Evolutionary conservation across 2,888 invertebrate genomes (phyloP), one percentile per base, ranked within the genome.

Genomic region (Parascotia fuliginaria): DNA sequence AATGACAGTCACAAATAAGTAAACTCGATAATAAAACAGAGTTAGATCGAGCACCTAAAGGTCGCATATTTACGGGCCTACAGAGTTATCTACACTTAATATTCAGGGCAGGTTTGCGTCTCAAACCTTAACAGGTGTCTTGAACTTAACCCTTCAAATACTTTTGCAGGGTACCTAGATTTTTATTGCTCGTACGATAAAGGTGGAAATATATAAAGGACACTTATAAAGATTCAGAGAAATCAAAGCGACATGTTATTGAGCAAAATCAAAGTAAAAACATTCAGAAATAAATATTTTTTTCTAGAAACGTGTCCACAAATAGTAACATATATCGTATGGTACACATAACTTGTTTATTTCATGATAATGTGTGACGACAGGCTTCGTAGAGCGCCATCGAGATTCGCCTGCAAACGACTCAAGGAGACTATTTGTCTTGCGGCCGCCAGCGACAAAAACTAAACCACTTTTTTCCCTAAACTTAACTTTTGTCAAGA

Each of bases 371-470:
- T 29, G 38, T 37, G 33, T 52, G 63, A 47, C 37, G 47, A 9
- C 33, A 42, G 33, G 15, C 39, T 37, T 1, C 33, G 33, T 38
- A 46, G 55, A 60, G 58, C 42, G 44, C 59, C 49, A 50, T 57
- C 57, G 59, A 55, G 37, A 42, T 42, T 44, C 45, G 52, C 50
- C 73, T 74, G 78, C 56, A 9, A 22, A 19, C 57, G 77, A 77
- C 77, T 62, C 63, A 55, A 50, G 56, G 53, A 60, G 56, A 70
- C 76, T 55, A 77, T 79, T 77, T 70, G 65, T 79, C 78, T 75
- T 65, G 55, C 54, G 39, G 16, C 53, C 60, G 43, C 42, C 42
- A 34, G 43, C 49, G 53, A 62, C 71, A 73, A 77, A 77, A 77
- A 75, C 73, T 62, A 61, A 60, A 52, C 56, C 62, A 51, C 47